A percentile compares a stretch with the other conserved stretches of the same genome.
Conservation (phyloP, 2,113 vertebrate species). For the Nyctibius bracteatus region DNA sequence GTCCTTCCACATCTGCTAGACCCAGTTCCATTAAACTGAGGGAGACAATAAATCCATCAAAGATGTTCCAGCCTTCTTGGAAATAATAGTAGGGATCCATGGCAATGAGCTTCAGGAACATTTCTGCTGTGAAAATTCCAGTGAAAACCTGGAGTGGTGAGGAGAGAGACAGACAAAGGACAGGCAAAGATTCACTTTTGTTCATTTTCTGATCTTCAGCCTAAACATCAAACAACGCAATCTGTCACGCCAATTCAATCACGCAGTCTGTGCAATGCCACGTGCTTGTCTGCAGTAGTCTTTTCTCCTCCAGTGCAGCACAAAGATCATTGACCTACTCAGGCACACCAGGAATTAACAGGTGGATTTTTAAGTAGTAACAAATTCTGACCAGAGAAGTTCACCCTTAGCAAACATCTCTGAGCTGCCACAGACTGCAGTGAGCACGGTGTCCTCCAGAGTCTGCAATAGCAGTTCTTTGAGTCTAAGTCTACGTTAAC, state of each 20-base stretch:
- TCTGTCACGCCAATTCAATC: not conserved
- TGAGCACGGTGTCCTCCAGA: not conserved
- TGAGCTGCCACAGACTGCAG: not conserved
- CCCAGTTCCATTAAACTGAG: constrained; percentile 95
- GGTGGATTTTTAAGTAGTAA: not conserved
- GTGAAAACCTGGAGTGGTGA: constrained; percentile 87
- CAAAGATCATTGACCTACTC: not conserved
- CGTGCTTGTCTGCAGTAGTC: fast-evolving
- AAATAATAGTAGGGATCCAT: constrained; percentile 99
- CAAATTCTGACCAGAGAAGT: not conserved
- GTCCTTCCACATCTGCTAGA: constrained; percentile 91
- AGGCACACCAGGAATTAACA: not conserved
- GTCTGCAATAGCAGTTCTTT: not conserved
- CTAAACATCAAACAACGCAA: not conserved
- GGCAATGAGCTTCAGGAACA: constrained; percentile 95
- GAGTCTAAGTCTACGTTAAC: fast-evolving
- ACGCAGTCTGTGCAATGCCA: too few relatives aligned
- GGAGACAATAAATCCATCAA: constrained; percentile 97
- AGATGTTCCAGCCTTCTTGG: constrained; percentile 98
- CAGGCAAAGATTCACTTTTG: not conserved
- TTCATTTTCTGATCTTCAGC: not conserved
- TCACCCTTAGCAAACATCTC: not conserved
- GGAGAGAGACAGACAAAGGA: constrained; percentile 1
- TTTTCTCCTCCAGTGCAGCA: not conserved
- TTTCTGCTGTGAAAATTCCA: constrained; percentile 97